Conservation (phyloP, 2,113 vertebrate genomes). For the Asarcornis scutulata region DNA sequence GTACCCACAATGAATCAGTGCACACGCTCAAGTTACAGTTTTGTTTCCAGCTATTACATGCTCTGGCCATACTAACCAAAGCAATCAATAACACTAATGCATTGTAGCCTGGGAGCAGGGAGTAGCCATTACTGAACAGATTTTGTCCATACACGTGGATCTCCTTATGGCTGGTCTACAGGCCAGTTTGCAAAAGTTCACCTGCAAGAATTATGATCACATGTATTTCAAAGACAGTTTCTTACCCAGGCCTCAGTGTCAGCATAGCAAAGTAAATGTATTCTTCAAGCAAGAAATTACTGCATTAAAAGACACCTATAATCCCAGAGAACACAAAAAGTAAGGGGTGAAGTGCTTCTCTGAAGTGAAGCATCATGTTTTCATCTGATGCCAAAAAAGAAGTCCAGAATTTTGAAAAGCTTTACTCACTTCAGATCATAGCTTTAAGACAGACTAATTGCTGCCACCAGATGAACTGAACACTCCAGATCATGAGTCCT, state of each 20-base stretch:
- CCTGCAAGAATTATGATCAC: not conserved
- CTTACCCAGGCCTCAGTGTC: not conserved
- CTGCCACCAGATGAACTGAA: not conserved
- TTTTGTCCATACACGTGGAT: not conserved
- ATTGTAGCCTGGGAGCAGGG: not conserved
- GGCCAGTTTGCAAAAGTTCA: not conserved
- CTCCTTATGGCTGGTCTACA: not conserved
- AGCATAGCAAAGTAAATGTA: not conserved
- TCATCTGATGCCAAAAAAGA: not conserved
- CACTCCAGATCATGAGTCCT: not conserved
- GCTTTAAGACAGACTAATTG: not conserved
- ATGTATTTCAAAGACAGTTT: fast-evolving
- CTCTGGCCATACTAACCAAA: not conserved
- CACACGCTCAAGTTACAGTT: not conserved
- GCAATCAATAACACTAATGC: not conserved
- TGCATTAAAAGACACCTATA: not conserved
- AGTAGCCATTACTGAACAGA: not conserved
- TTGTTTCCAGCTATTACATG: not conserved
- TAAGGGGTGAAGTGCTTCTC: not conserved
- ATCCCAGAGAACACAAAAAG: not conserved
- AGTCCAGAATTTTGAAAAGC: not conserved
- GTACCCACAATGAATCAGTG: not conserved
- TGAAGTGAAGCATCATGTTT: not conserved
- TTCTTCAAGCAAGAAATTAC: not conserved
- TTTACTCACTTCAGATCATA: not conserved